These are phyloP conservation scores for Emmelina monodactyla DNA, from an alignment of 2,888 invertebrate genomes.

Conservation along the genomic window DNA sequence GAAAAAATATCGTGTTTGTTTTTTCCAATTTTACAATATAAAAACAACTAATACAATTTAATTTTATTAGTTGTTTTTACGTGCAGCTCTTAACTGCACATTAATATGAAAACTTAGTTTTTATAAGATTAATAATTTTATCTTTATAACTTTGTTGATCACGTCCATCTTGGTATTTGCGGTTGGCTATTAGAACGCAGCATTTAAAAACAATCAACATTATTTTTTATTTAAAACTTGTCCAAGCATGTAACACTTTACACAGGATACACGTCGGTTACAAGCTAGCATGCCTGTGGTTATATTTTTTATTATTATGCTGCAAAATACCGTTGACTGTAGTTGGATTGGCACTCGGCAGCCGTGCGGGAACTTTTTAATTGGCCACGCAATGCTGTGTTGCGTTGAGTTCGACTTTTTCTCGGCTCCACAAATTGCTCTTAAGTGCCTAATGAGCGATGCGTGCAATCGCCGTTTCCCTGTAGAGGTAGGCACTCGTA, in stretches of 20 bases:
- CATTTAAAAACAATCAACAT: neutral
- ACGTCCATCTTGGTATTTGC: too few species aligned
- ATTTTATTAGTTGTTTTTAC: too few species aligned
- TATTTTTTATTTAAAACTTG: slow-evolving; percentile 2
- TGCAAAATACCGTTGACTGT: slow-evolving; percentile 28
- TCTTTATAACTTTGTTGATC: too few species aligned
- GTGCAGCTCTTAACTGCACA: too few species aligned
- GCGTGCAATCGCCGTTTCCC: slow-evolving; percentile 65
- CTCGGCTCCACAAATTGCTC: slow-evolving; percentile 60
- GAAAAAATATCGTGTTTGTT: too few species aligned
- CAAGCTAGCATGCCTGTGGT: neutral
- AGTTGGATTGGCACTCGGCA: slow-evolving; percentile 26
- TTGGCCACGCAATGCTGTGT: slow-evolving; percentile 62
- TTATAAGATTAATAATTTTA: too few species aligned
- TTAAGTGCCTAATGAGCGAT: slow-evolving; percentile 66
- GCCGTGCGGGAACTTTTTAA: slow-evolving; percentile 56
- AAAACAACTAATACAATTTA: too few species aligned
- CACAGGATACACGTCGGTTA: slow-evolving; percentile 10
- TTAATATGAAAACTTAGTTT: too few species aligned
- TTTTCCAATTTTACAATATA: too few species aligned
- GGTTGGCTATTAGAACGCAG: too few species aligned
- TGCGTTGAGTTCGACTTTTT: slow-evolving; percentile 57
- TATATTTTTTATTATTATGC: slow-evolving; percentile 5
- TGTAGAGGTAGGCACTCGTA: slow-evolving; percentile 58
- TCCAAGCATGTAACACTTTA: slow-evolving; percentile 2